A percentile compares a stretch with the other conserved stretches of the same genome.
Conservation (phyloP, 2,797 vertebrate species). For the Hemibagrus guttatus region DNA sequence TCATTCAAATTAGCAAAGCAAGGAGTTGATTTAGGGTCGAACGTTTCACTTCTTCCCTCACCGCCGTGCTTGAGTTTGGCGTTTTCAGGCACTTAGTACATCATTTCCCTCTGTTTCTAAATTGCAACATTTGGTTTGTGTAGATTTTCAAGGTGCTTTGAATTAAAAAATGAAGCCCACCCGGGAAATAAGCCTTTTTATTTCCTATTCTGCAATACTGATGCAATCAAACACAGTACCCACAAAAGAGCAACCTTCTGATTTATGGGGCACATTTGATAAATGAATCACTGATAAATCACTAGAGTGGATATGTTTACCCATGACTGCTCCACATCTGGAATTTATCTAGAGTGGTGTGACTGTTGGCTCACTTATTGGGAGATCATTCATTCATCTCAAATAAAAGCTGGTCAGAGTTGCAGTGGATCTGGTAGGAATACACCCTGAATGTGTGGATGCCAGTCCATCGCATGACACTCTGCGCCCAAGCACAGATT, state of each 20-base stretch:
- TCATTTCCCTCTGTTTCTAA: slow-evolving; percentile 28
- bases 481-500: background rate
- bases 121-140: slow-evolving; percentile 37
- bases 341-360: background rate
- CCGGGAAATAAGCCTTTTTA: slow-evolving; percentile 48
- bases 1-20: background rate
- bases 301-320: background rate
- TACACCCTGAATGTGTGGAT: background rate
- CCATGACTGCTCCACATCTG: background rate
- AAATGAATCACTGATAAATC: background rate
- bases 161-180: slow-evolving; percentile 37
- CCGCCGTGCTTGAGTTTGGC: background rate
- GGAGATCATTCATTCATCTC: background rate
- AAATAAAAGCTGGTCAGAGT: background rate
- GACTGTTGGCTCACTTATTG: background rate
- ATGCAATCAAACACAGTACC: slow-evolving; percentile 58
- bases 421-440: background rate
- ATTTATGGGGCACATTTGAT: slow-evolving; percentile 31
- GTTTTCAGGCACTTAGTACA: background rate
- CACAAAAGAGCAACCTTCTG: slow-evolving; percentile 29
- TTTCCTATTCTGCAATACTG: slow-evolving; percentile 48
- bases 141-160: slow-evolving; percentile 33
- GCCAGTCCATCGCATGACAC: background rate
- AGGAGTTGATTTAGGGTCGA: slow-evolving; percentile 19
- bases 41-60: background rate